Evolutionary conservation across 2,888 invertebrate genomes (phyloP), one percentile per base, ranked within the genome.

Genomic region (Pseudanteris insignis): DNA sequence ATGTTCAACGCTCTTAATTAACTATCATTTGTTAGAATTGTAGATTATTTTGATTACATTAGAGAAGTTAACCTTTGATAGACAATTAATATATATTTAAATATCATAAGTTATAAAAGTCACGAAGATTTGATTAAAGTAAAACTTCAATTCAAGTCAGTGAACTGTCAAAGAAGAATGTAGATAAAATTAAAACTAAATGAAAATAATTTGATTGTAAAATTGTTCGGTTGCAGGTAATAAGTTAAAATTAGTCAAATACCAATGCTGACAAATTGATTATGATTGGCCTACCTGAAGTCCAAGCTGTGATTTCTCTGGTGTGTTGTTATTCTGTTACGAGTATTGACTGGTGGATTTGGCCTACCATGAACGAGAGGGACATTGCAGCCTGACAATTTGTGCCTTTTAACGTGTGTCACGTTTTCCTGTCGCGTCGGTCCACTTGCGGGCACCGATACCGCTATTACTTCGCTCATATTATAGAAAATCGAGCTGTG

Each of bases 301-400:
- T 93, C 93, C 80, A 93, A 84, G 78, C 92, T 93, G 75, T 92
- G 87, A 82, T 94, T 93, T 79, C 93, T 87, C 82, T 93, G 93
- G 82, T 94, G 93, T 68, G 84, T 86, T 70, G 84, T 84, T 68
- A 86, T 79, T 73, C 85, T 81, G 61, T 82, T 83, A 71, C 84
- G 83, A 63, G 76, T 77, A 69, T 79, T 82, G 64, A 81, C 76
- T 40, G 80, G 70, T 63, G 80, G 75, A 67, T 80, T 82, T 60
- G 84, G 81, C 63, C 84, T 81, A 64, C 85, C 85, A 70, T 86
- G 86, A 29, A 86, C 86, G 51, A 85, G 83, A 66, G 86, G 85
- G 70, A 86, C 83, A 77, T 80, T 80, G 74, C 77, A 77, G 65
- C 70, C 74, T 46, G 76, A 70, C 68, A 79, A 72, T 74, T 80